Percentiles rank a stretch among this genome's conserved stretches.
These are phyloP conservation scores for Cataglyphis altisquamis DNA, from an alignment of 2,888 invertebrate species.

Conservation along the genomic window DNA sequence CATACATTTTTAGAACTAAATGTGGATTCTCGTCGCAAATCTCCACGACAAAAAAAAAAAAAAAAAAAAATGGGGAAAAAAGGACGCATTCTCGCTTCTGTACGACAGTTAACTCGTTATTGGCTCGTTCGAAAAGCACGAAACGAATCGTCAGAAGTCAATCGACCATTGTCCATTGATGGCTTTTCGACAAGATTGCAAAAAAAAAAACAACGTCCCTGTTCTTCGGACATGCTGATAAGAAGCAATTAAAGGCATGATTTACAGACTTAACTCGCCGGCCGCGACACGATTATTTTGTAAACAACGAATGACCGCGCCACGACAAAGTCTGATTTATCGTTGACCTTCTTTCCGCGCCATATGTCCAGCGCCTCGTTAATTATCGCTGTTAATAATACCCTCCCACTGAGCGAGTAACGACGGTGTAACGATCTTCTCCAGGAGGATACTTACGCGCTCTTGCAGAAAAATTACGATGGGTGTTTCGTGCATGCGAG, in stretches of 20 bases:
- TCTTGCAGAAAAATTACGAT: constrained; percentile 11
- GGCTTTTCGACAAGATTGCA: constrained; percentile 58
- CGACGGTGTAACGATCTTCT: constrained; percentile 28
- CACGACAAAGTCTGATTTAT: constrained; percentile 72
- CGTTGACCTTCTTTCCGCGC: constrained; percentile 64
- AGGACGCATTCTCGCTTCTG: neutral
- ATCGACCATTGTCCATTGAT: constrained; percentile 70
- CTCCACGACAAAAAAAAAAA: neutral
- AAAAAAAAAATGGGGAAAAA: neutral
- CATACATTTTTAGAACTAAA: neutral
- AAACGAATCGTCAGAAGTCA: constrained; percentile 26
- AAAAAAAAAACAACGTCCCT: constrained; percentile 64
- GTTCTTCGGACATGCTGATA: constrained; percentile 73
- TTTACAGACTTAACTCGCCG: constrained; percentile 74
- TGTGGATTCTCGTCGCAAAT: neutral
- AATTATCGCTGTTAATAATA: constrained; percentile 64
- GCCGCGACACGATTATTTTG: constrained; percentile 73
- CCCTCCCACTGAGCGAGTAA: constrained; percentile 6
- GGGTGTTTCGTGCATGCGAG: neutral
- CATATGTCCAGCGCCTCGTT: constrained; percentile 54
- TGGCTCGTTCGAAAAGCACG: neutral
- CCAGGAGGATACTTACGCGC: neutral
- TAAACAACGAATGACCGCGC: constrained; percentile 60
- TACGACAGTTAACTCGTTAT: constrained; percentile 11
- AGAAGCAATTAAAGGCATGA: constrained; percentile 81